A percentile compares a stretch with the other conserved stretches of the same genome.
Conservation (phyloP, 2,797 vertebrate genomes). For the Okamejei kenojei region DNA sequence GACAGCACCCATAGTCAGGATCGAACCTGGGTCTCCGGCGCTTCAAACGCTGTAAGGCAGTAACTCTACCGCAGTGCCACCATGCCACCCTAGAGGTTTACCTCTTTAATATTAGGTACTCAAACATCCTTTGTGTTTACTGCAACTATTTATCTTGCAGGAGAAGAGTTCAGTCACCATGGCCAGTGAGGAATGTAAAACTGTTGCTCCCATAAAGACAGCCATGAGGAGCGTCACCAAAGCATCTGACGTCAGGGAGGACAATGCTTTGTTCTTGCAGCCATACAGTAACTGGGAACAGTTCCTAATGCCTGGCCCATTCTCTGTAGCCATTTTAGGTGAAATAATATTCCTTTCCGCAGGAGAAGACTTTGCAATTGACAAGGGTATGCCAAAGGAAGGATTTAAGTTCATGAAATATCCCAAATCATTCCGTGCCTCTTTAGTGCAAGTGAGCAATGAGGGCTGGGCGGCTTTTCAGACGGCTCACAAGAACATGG, state of each 20-base stretch:
- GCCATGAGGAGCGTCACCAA: neutral
- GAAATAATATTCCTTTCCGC: constrained; percentile 42
- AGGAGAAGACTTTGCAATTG: constrained; percentile 39
- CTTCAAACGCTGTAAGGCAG: too few species aligned
- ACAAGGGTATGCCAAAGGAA: neutral
- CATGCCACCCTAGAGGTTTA: neutral
- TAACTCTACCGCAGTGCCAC: too few species aligned
- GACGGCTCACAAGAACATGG: constrained; percentile 47
- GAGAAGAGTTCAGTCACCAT: neutral
- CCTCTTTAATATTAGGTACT: neutral
- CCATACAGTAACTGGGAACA: constrained; percentile 40
- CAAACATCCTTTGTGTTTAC: neutral
- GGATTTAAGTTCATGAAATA: constrained; percentile 44
- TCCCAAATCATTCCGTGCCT: constrained; percentile 48
- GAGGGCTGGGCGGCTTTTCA: constrained; percentile 47
- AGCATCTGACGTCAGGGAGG: neutral
- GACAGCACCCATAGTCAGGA: too few species aligned
- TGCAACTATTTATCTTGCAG: neutral
- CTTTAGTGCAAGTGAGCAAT: constrained; percentile 49
- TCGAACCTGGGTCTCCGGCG: too few species aligned
- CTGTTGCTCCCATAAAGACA: too few species aligned
- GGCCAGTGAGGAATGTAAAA: neutral
- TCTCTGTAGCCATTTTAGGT: constrained; percentile 42
- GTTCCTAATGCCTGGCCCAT: constrained; percentile 41
- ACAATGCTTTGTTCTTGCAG: neutral